A percentile compares a stretch with the other conserved stretches of the same genome.
These are phyloP conservation scores for Hydroisotoma schaefferi DNA, from an alignment of 2,888 invertebrate species.

Conservation along the genomic window DNA sequence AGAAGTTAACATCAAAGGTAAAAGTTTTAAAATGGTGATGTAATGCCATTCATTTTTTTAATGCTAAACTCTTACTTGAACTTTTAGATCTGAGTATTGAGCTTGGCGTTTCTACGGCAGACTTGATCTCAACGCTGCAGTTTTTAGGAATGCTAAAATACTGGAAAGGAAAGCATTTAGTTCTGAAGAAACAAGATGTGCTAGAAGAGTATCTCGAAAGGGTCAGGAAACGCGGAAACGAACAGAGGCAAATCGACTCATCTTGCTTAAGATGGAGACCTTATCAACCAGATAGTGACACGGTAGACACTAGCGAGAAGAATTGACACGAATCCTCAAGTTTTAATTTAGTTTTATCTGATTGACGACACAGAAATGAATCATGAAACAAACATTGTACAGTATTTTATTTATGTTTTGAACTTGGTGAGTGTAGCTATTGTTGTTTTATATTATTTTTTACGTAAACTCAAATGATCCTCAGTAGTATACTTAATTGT, in stretches of 20 bases:
- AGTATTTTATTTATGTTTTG: too few species aligned
- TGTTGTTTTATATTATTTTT: too few species aligned
- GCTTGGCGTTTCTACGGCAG: conserved; percentile 53
- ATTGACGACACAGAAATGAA: too few species aligned
- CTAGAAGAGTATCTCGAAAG: conserved; percentile 87
- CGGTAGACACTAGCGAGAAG: too few species aligned
- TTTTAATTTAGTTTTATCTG: too few species aligned
- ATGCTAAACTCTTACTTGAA: neutral
- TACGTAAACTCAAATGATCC: too few species aligned
- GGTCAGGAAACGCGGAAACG: conserved; percentile 69
- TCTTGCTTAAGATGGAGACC: conserved; percentile 85
- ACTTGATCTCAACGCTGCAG: conserved; percentile 95
- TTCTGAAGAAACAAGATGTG: conserved; percentile 91
- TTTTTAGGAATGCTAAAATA: conserved; percentile 97
- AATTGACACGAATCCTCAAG: too few species aligned
- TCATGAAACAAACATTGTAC: too few species aligned
- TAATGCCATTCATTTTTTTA: too few species aligned
- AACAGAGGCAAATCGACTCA: conserved; percentile 83
- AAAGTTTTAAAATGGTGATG: too few species aligned
- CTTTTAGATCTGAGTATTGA: conserved; percentile 43
- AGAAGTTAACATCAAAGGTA: conserved; percentile 85
- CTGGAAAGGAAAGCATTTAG: conserved; percentile 98
- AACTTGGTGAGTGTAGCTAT: too few species aligned
- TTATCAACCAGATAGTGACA: conserved; percentile 50
- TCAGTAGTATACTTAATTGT: too few species aligned